Evolutionary conservation across 2,113 vertebrate species (phyloP).

Genomic region (Sitta europaea): DNA sequence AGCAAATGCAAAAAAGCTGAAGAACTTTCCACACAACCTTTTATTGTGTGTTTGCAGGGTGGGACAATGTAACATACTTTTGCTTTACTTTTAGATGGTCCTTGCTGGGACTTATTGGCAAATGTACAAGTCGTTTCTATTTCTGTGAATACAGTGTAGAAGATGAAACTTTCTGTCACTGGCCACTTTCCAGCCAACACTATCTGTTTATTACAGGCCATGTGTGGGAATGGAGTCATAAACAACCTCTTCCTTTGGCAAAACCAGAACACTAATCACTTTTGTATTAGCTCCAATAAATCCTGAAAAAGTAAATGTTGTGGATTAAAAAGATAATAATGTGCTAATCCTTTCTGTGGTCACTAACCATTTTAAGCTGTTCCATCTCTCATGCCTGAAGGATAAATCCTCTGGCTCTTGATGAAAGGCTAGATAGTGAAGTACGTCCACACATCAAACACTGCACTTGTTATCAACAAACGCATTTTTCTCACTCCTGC

Average conservation of each 20-base stretch:
- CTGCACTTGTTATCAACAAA: background rate
- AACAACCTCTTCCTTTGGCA: constrained; percentile 28
- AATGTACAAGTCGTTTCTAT: background rate
- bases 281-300: constrained; percentile 60
- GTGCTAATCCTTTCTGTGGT: constrained; percentile 50
- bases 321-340: constrained; percentile 60
- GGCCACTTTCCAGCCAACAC: background rate
- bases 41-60: background rate
- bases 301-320: constrained; percentile 46
- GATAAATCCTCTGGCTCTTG: constrained; percentile 36
- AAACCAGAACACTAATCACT: constrained; percentile 53
- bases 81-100: background rate
- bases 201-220: constrained; percentile 28
- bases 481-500: background rate
- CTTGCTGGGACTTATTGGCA: background rate
- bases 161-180: constrained; percentile 1
- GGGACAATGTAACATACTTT: background rate
- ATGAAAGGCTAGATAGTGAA: constrained; percentile 19
- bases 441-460: background rate
- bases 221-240: constrained; percentile 34
- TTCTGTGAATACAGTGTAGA: background rate
- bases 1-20: background rate
- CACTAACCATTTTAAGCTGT: constrained; percentile 55
- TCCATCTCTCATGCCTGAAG: constrained; percentile 23
- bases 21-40: background rate